phyloP scores from a whole-genome alignment of 2,797 vertebrate species.

The Triplophysa yarkandensis region DNA sequence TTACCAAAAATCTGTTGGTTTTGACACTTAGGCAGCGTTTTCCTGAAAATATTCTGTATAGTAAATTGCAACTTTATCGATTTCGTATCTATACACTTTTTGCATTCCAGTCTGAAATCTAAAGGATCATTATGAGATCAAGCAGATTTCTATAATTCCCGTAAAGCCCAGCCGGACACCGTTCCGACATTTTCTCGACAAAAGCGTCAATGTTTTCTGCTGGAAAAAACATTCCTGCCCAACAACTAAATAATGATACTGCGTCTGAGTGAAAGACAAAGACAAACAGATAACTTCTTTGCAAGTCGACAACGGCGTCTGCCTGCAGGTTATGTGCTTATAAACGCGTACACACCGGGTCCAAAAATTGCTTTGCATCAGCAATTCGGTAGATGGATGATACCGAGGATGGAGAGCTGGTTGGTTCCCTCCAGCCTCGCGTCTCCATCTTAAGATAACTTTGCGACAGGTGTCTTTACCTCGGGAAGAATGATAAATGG shows the following conservation, averaged over 20 bases:
- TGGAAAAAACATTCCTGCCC: conserved; percentile 63
- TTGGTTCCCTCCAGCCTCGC: conserved; percentile 28
- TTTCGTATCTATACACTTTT: no score
- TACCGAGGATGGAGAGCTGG: conserved; percentile 24
- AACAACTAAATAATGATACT: conserved; percentile 75
- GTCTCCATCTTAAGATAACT: conserved; percentile 37
- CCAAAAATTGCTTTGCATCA: conserved; percentile 66
- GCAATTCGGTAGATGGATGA: conserved; percentile 63
- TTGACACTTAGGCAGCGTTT: not conserved
- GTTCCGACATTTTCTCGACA: not conserved
- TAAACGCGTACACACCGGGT: conserved; percentile 12
- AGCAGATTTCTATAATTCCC: not conserved
- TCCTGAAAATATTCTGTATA: no score
- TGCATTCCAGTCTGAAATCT: not conserved
- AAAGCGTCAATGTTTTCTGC: conserved; percentile 9
- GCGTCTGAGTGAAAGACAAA: conserved; percentile 65
- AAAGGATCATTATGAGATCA: not conserved
- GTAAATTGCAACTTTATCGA: no score
- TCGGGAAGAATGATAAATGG: conserved; percentile 72
- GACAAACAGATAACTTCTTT: conserved; percentile 73
- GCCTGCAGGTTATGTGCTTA: conserved; percentile 66
- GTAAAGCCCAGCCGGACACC: not conserved
- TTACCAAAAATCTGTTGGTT: not conserved
- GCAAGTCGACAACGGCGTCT: conserved; percentile 69
- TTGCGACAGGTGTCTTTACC: conserved; percentile 73